phyloP scores from a whole-genome alignment of 2,888 invertebrate genomes.

The Apeira syringaria region DNA sequence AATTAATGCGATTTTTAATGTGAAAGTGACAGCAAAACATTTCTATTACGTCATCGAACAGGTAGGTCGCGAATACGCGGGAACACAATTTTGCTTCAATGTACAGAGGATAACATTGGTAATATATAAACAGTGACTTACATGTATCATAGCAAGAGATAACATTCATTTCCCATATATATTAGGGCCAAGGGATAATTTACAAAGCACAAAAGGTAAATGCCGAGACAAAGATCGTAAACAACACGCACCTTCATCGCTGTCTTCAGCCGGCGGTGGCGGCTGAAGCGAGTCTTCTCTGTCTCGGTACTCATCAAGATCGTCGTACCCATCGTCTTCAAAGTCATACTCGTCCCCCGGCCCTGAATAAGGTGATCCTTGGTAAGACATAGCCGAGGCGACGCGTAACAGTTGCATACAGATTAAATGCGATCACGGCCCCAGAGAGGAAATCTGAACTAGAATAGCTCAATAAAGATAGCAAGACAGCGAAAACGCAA shows the following conservation, averaged over 20 bases:
- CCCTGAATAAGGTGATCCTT: constrained; percentile 87
- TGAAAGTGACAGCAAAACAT: constrained; percentile 60
- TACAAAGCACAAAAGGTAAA: constrained; percentile 50
- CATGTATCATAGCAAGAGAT: constrained; percentile 30
- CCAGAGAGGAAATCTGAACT: constrained; percentile 63
- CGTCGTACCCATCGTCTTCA: constrained; percentile 89
- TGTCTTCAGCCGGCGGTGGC: constrained; percentile 85
- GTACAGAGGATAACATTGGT: constrained; percentile 48
- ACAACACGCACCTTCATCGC: constrained; percentile 82
- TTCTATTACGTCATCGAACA: constrained; percentile 67
- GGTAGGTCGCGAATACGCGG: constrained; percentile 61
- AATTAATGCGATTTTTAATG: constrained; percentile 38
- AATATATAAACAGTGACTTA: constrained; percentile 62
- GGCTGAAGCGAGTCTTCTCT: constrained; percentile 79
- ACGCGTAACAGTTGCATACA: constrained; percentile 83
- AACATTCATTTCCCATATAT: constrained; percentile 1
- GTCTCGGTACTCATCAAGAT: constrained; percentile 87
- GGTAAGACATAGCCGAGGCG: constrained; percentile 85
- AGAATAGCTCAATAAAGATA: constrained; percentile 43
- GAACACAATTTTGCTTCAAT: constrained; percentile 44
- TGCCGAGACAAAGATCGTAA: constrained; percentile 59
- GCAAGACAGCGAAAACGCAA: constrained; percentile 53
- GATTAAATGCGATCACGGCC: constrained; percentile 71
- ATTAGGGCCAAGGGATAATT: not conserved
- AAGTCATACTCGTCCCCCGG: constrained; percentile 89